Percentiles rank a stretch among this genome's conserved stretches.
phyloP scores from a whole-genome alignment of 2,797 vertebrate genomes.

The Anabas testudineus region DNA sequence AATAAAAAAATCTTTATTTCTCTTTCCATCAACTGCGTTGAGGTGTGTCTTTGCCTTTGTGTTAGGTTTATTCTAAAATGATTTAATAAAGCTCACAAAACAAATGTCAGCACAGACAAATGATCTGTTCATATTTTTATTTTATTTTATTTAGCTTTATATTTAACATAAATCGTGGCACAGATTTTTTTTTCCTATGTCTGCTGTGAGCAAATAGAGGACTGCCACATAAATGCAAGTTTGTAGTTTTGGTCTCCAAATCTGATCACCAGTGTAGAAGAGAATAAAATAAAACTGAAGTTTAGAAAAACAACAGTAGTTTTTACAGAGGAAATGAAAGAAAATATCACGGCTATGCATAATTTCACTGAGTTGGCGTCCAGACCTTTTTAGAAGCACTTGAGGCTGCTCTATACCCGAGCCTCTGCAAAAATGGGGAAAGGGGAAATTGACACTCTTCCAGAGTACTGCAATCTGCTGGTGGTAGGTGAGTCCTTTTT shows the following conservation, averaged over 20 bases:
- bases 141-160: background rate
- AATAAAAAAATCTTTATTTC: no score
- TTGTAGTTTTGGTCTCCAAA: slow-evolving; percentile 13
- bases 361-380: slow-evolving; percentile 39
- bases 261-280: slow-evolving; percentile 3
- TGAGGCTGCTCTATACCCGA: slow-evolving; percentile 40
- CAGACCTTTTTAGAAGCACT: slow-evolving; percentile 45
- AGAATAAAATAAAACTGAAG: slow-evolving; percentile 9
- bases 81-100: no score
- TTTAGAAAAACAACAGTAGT: slow-evolving; percentile 3
- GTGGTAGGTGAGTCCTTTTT: slow-evolving; percentile 39
- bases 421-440: slow-evolving; percentile 23
- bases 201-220: slow-evolving; percentile 1
- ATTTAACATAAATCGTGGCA: slow-evolving; percentile 10
- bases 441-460: slow-evolving; percentile 41
- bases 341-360: slow-evolving; percentile 30
- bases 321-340: slow-evolving; percentile 38
- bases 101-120: no score
- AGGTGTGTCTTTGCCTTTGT: no score
- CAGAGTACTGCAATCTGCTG: slow-evolving; percentile 29
- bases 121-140: no score
- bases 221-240: slow-evolving; percentile 11
- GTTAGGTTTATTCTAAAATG: no score
- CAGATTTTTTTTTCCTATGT: slow-evolving; percentile 2
- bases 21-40: no score